Conservation (phyloP, 2,888 invertebrate genomes). For the Eulithis testata region DNA sequence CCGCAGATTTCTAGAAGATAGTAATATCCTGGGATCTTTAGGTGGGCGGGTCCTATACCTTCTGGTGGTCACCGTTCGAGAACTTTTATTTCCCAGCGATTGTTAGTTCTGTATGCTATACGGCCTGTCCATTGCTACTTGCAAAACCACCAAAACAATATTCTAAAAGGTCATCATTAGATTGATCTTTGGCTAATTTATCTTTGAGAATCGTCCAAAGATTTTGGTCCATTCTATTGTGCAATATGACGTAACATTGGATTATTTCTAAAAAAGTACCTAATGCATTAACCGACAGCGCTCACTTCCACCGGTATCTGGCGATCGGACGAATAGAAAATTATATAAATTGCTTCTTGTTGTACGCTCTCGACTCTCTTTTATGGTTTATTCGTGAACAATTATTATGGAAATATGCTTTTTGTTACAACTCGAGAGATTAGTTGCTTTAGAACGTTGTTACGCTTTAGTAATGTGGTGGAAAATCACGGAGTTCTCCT, state of each 20-base stretch:
- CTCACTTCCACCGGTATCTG: constrained; percentile 52
- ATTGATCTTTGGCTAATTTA: neutral
- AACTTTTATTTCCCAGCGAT: too few species aligned
- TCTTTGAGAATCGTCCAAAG: neutral
- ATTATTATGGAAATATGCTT: constrained; percentile 59
- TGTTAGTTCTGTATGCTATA: too few species aligned
- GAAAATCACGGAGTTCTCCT: neutral
- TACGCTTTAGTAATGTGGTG: constrained; percentile 7
- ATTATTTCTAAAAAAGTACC: constrained; percentile 59
- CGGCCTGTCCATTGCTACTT: too few species aligned
- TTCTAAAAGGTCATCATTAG: too few species aligned
- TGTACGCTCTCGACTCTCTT: constrained; percentile 53
- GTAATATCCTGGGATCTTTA: too few species aligned
- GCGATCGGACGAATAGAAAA: constrained; percentile 72
- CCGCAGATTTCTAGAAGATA: too few species aligned
- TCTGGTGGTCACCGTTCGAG: too few species aligned
- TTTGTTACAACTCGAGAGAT: constrained; percentile 46
- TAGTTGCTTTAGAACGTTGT: constrained; percentile 17
- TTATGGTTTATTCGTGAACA: constrained; percentile 62
- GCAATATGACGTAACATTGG: constrained; percentile 56
- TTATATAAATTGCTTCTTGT: constrained; percentile 74
- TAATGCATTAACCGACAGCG: constrained; percentile 64
- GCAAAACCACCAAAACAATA: too few species aligned
- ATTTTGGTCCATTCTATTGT: constrained; percentile 6
- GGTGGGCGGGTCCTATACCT: too few species aligned